phyloP scores from a whole-genome alignment of 2,113 vertebrate species.

The Gobio gobio region DNA sequence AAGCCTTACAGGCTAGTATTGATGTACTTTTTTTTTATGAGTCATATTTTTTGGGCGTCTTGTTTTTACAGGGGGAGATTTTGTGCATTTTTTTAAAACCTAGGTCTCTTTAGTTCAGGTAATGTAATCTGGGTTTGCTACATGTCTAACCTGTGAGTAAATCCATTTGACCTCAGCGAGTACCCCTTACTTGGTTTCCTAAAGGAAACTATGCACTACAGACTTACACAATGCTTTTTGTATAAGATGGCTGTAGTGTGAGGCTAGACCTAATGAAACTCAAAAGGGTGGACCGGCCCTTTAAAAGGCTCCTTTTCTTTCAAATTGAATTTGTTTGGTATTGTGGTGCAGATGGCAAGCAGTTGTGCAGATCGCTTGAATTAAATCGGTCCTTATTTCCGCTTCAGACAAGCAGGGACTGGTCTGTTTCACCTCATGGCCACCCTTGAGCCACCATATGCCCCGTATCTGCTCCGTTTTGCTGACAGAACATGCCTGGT shows the following conservation, averaged over 20 bases:
- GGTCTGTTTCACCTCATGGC: conserved; percentile 23
- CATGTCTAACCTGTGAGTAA: background rate
- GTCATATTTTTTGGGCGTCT: background rate
- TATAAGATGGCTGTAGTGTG: background rate
- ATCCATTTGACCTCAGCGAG: conserved; percentile 11
- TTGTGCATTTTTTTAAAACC: too few relatives aligned
- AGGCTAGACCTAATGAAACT: background rate
- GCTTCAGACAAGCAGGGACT: conserved; percentile 13
- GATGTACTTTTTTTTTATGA: background rate
- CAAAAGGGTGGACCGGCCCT: background rate
- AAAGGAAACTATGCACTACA: background rate
- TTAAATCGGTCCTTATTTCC: conserved; percentile 34
- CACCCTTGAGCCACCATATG: conserved; percentile 37
- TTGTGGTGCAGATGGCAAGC: conserved; percentile 31
- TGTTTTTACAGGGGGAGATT: background rate
- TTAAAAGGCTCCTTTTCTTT: background rate
- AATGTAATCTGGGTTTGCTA: background rate
- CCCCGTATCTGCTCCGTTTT: conserved; percentile 12
- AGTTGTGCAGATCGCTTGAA: conserved; percentile 29
- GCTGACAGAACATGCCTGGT: background rate
- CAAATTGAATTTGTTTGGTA: background rate
- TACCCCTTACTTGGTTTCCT: background rate
- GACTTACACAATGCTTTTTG: background rate
- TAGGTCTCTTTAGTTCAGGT: background rate
- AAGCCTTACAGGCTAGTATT: conserved; percentile 1